Evolutionary conservation across 2,797 vertebrate genomes (phyloP).

Genomic region (Lutjanus campechanus): DNA sequence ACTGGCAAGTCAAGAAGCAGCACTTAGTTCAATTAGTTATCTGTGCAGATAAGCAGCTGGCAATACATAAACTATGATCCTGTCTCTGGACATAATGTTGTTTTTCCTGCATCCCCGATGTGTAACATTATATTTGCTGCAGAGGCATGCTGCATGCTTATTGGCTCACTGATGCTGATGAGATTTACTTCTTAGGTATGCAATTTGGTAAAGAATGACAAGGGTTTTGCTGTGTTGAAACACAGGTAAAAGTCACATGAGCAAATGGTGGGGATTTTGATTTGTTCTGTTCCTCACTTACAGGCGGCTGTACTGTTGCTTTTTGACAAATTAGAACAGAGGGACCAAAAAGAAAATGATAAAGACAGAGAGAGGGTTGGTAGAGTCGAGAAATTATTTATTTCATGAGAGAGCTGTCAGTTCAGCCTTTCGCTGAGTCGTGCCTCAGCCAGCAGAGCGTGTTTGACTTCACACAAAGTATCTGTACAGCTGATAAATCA

Average conservation of each 20-base stretch:
- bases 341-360: constrained; percentile 32
- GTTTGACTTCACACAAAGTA: constrained; percentile 42
- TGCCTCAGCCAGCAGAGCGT: constrained; percentile 35
- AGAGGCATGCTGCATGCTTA: no score
- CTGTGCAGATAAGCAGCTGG: no score
- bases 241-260: neutral
- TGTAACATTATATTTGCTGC: no score
- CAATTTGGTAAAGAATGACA: no score
- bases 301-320: constrained; percentile 23
- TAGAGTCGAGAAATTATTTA: constrained; percentile 4
- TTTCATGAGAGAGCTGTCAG: constrained; percentile 8
- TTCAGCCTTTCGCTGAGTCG: neutral
- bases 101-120: no score
- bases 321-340: neutral
- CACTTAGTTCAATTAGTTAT: no score
- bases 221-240: neutral
- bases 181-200: no score
- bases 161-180: no score
- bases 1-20: no score
- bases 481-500: constrained; percentile 60
- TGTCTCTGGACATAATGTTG: no score
- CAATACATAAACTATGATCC: no score
- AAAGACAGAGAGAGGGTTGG: constrained; percentile 18
- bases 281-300: constrained; percentile 16
- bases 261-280: neutral